Evolutionary conservation across 2,797 vertebrate species (phyloP).

Genomic region (Arctocebus calabarensis): DNA sequence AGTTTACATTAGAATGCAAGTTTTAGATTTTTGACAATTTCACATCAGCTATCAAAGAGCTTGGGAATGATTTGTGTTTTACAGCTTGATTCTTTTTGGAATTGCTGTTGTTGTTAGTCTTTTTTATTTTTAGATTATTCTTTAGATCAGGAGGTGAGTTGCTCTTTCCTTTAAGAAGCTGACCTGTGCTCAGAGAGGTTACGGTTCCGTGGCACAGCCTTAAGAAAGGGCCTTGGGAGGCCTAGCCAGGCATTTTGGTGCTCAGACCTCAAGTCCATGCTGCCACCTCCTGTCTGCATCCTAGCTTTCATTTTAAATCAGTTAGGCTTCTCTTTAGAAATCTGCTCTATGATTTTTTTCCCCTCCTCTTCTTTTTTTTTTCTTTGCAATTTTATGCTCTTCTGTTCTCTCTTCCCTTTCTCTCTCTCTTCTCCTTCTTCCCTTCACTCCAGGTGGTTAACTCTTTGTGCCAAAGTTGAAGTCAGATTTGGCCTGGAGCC

Average conservation of each 20-base stretch:
- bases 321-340: constrained; percentile 65
- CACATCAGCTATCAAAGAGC: background rate
- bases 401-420: constrained; percentile 47
- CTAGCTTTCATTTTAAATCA: constrained; percentile 71
- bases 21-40: constrained; percentile 61
- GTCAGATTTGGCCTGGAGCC: constrained; percentile 74
- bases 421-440: background rate
- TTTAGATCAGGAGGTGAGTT: background rate
- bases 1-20: constrained; percentile 53
- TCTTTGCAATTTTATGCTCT: constrained; percentile 53
- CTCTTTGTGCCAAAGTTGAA: constrained; percentile 71
- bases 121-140: constrained; percentile 31
- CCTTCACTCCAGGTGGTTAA: constrained; percentile 68
- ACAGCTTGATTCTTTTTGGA: constrained; percentile 38
- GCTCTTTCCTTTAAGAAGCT: constrained; percentile 5
- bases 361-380: background rate
- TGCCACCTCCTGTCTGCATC: constrained; percentile 79
- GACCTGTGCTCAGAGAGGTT: constrained; percentile 48
- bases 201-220: background rate
- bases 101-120: constrained; percentile 3
- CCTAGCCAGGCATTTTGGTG: background rate
- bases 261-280: constrained; percentile 79
- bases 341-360: constrained; percentile 43
- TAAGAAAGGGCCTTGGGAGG: background rate
- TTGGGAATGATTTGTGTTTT: constrained; percentile 52